Base-by-base conservation (phyloP, 2,797 vertebrate genomes). In the Micrastur ruficollis region DNA sequence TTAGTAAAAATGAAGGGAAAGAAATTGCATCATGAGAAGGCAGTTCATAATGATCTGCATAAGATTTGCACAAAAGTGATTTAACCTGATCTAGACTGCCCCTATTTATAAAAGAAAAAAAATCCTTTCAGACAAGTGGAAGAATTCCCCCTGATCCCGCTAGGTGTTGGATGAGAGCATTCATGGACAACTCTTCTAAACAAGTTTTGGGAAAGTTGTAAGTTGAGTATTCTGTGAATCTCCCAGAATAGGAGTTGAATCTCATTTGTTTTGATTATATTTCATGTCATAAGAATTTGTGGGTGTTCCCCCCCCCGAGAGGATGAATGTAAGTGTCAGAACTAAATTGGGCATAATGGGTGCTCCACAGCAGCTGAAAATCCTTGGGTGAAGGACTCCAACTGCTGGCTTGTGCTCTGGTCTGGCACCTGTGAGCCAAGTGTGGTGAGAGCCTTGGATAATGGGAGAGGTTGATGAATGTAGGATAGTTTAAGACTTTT, bases 301-400 rank as follows among this genome's bases (percentile, higher is more conserved):
- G n/a, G n/a, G n/a, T n/a, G n/a, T n/a, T n/a, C n/a, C n/a, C n/a
- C n/a, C n/a, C n/a, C n/a, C n/a, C n/a, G n/a, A n/a, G n/a, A 53
- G 36, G 40, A 63, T 58, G 22, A 68, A 46, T 47, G 11, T 47
- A 62, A 70, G 23, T 61, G 34, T 71, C 68, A 84, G 71, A 73
- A 84, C 38, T 59, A 56, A 84, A 92, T 84, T 27, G 36, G 52
- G n/a, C 11, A 7, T 72, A 89, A 95, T 82, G 38, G 53, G 58
- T 94, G 18, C 94, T 96, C 62, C 68, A 95, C 27, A 94, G 52
- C 93, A 96, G 94, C 94, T 97, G 97, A 71, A 95, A 94, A 81
- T 91, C 92, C 94, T 95, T 93, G 84, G 90, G 34, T 87, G 81
- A 95, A 96, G 90, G 94, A 74, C 78, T 91, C 18, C 49, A 81